phyloP scores from a whole-genome alignment of 2,797 vertebrate genomes.

The Phataginus tetradactyla region DNA sequence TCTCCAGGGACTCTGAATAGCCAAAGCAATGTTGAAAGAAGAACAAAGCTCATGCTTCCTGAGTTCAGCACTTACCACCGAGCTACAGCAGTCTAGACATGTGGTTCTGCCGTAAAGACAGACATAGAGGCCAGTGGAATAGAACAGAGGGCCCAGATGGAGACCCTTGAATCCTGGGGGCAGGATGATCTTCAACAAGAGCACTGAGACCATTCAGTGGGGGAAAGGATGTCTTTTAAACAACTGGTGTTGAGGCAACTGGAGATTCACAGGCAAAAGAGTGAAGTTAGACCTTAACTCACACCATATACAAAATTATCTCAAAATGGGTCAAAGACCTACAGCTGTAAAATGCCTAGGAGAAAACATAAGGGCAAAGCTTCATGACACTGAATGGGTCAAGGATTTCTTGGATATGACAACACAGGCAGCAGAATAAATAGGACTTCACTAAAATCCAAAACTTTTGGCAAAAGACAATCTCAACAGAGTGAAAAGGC shows the following conservation, averaged over 20 bases:
- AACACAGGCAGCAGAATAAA: not conserved
- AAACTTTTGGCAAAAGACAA: not conserved
- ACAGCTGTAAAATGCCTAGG: not conserved
- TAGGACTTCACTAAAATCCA: not conserved
- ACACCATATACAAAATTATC: not conserved
- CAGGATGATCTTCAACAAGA: not conserved
- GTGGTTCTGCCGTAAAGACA: not conserved
- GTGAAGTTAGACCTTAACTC: fast-evolving
- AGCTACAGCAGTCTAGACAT: not conserved
- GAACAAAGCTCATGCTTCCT: not conserved
- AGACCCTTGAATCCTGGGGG: not conserved
- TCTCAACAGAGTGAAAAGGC: not conserved
- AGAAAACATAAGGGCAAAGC: not conserved
- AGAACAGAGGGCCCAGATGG: not conserved
- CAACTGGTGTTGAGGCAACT: not conserved
- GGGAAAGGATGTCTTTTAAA: not conserved
- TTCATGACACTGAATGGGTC: fast-evolving
- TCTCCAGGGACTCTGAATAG: not conserved
- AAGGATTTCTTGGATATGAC: not conserved
- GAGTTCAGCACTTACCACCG: not conserved
- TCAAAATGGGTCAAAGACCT: not conserved
- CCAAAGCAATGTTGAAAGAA: not conserved
- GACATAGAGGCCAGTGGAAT: not conserved
- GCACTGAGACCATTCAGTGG: not conserved
- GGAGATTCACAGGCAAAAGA: no score